Evolutionary conservation across 2,797 vertebrate species (phyloP).

Genomic region (Harpagifer antarcticus): DNA sequence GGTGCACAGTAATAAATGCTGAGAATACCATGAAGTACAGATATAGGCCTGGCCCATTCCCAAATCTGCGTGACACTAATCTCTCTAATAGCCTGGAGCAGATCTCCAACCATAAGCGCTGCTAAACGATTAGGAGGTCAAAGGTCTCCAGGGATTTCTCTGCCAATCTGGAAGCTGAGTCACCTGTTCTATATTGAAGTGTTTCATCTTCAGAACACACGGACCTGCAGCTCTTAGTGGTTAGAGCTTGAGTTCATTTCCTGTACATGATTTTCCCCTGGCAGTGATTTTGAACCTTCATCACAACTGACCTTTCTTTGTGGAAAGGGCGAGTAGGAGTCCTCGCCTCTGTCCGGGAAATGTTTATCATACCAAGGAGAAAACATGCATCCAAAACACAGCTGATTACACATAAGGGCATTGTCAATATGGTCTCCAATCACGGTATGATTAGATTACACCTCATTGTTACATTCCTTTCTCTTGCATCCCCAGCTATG

Average conservation of each 20-base stretch:
- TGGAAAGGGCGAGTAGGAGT: neutral
- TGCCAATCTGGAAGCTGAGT: constrained; percentile 78
- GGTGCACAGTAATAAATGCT: constrained; percentile 73
- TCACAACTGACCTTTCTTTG: constrained; percentile 22
- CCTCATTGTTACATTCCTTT: constrained; percentile 42
- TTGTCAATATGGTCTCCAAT: constrained; percentile 17
- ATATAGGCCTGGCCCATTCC: constrained; percentile 79
- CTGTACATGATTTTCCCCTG: constrained; percentile 37
- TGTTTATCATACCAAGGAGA: constrained; percentile 14
- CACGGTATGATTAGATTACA: constrained; percentile 44
- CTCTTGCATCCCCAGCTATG: constrained; percentile 39
- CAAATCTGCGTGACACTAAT: constrained; percentile 82
- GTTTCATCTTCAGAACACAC: constrained; percentile 56
- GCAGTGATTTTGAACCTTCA: constrained; percentile 30
- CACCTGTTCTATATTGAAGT: constrained; percentile 75
- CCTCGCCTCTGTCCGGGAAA: neutral
- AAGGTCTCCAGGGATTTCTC: constrained; percentile 77
- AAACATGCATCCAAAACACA: constrained; percentile 2
- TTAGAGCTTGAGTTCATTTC: constrained; percentile 37
- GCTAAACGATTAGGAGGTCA: constrained; percentile 80
- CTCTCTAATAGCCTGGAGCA: constrained; percentile 78
- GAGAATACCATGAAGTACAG: constrained; percentile 77
- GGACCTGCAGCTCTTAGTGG: constrained; percentile 28
- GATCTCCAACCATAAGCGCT: constrained; percentile 80
- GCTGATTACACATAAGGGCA: neutral